Base-by-base conservation (phyloP, 2,888 invertebrate genomes). In the Calameuta pallipes region DNA sequence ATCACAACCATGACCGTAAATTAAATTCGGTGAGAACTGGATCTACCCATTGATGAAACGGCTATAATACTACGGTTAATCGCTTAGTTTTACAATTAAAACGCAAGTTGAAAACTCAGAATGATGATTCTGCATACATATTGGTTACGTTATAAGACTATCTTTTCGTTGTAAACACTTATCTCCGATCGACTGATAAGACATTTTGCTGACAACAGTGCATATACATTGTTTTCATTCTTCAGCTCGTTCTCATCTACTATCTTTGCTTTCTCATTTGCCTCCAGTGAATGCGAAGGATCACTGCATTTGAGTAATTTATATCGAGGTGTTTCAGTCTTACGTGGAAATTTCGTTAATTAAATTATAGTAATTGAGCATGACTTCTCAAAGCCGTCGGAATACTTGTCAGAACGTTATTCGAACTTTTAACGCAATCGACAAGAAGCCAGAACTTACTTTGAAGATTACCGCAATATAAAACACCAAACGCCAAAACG, bases 251-350 rank as follows among this genome's bases (percentile, higher is more conserved):
- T 37, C 37, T 37, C 37, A 37, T 37, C 37, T 37, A 13, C 13
- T 13, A 37, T 13, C 37, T 37, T 12, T 37, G 37, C 37, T 37
- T 37, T 13, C 37, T 37, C 15, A 37, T 15, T 13, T 15, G 37
- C 41, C 41, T 41, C 15, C 15, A 41, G 13, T 4, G 4, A 41
- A 15, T 41, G 4, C 41, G 15, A 41, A 15, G 4, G 41, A 41
- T 41, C 41, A 15, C 41, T 41, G 41, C 41, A 41, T 13, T 56
- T 74, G 34, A 73, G 13, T 78, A 77, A 78, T 78, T 78, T 78
- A 71, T 75, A 78, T 78, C 73, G 73, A 56, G 68, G 87, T 90
- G 84, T 85, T 85, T 91, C 90, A 91, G 91, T 91, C 91, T 91
- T 90, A 86, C 76, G 76, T 15, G 78, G 81, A 80, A 73, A 76